Evolutionary conservation across 2,113 vertebrate genomes (phyloP).

Genomic region (Brachypodius melanocephalos): DNA sequence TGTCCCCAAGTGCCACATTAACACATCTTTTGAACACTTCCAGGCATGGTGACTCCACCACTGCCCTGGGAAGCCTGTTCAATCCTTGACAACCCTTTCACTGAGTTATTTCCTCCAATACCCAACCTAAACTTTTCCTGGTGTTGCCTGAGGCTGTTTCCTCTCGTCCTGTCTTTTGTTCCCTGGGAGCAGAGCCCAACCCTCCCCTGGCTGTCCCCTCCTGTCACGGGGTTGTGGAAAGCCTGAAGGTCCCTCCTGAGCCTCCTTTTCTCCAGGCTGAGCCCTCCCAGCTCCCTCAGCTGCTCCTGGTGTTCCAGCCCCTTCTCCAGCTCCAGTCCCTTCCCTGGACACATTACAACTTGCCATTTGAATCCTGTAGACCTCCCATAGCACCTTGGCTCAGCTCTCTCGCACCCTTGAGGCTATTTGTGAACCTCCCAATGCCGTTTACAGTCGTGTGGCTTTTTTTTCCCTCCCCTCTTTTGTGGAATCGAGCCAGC

Average conservation of each 20-base stretch:
- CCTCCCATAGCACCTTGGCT: not conserved
- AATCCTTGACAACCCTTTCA: not conserved
- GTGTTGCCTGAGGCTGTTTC: not conserved
- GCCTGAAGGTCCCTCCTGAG: not conserved
- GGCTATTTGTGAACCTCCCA: not conserved
- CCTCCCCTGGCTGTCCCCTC: fast-evolving
- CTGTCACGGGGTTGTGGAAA: not conserved
- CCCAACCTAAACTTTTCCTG: not conserved
- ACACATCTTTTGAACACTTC: not conserved
- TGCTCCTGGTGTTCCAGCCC: not conserved
- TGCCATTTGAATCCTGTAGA: not conserved
- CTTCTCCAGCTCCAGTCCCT: not conserved
- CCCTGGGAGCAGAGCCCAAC: not conserved
- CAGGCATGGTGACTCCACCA: not conserved
- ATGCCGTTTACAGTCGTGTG: not conserved
- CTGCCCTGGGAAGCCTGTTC: not conserved
- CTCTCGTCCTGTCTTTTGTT: not conserved
- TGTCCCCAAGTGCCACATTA: not conserved
- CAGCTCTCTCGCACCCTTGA: fast-evolving
- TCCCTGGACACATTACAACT: not conserved
- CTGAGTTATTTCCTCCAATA: not conserved
- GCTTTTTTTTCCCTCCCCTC: not conserved
- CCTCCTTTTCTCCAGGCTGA: not conserved
- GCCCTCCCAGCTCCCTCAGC: not conserved
- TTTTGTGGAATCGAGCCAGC: not conserved